Evolutionary conservation across 1,140 invertebrate species (phyloP), one percentile per base, ranked within the genome.

Genomic region (Ips nitidus): DNA sequence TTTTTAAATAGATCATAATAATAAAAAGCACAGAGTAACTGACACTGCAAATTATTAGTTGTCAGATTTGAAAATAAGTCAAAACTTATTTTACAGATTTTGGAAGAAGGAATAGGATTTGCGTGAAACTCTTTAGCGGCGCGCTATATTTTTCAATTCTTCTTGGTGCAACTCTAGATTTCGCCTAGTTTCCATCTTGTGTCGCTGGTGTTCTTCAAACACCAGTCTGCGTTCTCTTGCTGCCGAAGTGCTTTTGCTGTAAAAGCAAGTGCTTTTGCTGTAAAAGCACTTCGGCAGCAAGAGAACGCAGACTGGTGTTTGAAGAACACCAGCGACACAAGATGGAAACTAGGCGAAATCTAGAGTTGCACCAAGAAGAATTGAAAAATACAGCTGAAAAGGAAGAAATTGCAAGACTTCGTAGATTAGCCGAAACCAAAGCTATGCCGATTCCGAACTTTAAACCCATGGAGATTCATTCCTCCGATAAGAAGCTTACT

Each of bases 61-160:
- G 22, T 22, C 22, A 22, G 22, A 22, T 22, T 22, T 22, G 22
- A 22, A 22, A 22, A 22, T 22, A 22, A 22, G 22, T 22, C 22
- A 22, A 22, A 22, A 59, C 59, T 52, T 40, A 50, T 63, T 57
- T 50, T 67, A 41, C 57, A 81, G 79, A 65, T 80, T 2, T 7
- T 81, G 4, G 80, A 82, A 72, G 80, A 81, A 66, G 80, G 82
- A 69, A 81, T n/a, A n/a, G n/a, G n/a, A n/a, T n/a, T n/a, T n/a
- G n/a, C n/a, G n/a, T n/a, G n/a, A n/a, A n/a, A n/a, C n/a, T n/a
- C n/a, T n/a, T n/a, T n/a, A n/a, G n/a, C n/a, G 78, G 65, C 78
- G 78, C 68, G 71, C 75, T 6, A n/a, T 47, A 7, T 47, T n/a
- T 47, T 47, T 6, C 22, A 7, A 6, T 47, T 47, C 45, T 47